phyloP scores from a whole-genome alignment of 2,113 vertebrate species.

The Laterallus jamaicensis region DNA sequence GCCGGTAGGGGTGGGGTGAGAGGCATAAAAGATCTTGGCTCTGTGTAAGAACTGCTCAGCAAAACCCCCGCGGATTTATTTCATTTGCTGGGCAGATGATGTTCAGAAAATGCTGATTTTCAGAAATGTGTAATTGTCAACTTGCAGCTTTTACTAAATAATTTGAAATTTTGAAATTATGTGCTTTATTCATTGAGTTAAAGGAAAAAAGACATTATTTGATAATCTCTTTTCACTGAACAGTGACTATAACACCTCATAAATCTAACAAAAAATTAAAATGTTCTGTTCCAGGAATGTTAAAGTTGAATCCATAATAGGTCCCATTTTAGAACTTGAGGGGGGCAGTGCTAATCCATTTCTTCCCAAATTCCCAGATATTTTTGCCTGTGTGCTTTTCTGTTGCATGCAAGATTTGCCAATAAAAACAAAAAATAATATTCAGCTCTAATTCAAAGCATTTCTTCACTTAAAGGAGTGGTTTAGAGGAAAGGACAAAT shows the following conservation, averaged over 20 bases:
- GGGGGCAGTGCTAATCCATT: rapidly evolving
- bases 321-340: background rate
- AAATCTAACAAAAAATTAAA: background rate
- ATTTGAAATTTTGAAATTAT: background rate
- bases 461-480: background rate
- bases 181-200: background rate
- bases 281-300: background rate
- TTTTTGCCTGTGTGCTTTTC: background rate
- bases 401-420: background rate
- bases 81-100: background rate
- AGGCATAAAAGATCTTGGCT: background rate
- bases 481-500: background rate
- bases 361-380: background rate
- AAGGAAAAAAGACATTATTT: background rate
- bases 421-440: background rate
- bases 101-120: background rate
- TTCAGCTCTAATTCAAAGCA: background rate
- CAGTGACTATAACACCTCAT: background rate
- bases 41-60: background rate
- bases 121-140: background rate
- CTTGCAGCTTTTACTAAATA: background rate
- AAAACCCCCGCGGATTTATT: background rate
- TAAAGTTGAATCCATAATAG: background rate
- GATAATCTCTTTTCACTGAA: background rate
- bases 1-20: too few species aligned